Conservation (phyloP, 2,888 invertebrate genomes). For the Cephus rjabovi region DNA sequence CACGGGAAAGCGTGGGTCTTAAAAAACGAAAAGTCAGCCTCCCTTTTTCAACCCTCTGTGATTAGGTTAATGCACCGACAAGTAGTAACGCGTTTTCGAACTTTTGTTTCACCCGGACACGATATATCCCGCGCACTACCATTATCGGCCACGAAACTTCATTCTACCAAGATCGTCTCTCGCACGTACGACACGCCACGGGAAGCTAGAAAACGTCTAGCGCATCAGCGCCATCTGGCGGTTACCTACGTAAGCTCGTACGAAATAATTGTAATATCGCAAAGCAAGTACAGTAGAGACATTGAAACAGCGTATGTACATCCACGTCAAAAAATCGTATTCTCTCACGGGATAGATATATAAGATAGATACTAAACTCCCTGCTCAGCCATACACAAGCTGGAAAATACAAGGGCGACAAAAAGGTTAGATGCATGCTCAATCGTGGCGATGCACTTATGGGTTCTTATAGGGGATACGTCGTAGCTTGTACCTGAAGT, state of each 20-base stretch:
- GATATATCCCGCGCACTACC: neutral
- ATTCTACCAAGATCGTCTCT: neutral
- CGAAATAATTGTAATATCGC: neutral
- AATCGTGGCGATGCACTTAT: neutral
- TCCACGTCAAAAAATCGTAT: neutral
- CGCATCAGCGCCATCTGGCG: neutral
- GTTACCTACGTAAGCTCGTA: neutral
- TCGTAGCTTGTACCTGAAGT: neutral
- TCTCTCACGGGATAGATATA: neutral
- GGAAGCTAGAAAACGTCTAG: neutral
- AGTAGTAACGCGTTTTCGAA: constrained; percentile 12
- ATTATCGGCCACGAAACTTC: neutral
- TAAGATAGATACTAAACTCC: neutral
- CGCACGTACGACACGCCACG: neutral
- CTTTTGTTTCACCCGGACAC: neutral
- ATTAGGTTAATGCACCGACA: constrained; percentile 42
- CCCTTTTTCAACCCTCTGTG: constrained; percentile 29
- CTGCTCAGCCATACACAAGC: neutral
- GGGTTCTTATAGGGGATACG: neutral
- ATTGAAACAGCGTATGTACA: neutral
- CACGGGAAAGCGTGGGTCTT: constrained; percentile 20
- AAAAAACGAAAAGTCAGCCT: constrained; percentile 34
- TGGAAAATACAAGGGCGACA: neutral
- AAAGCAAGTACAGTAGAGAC: neutral
- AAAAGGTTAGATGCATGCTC: neutral